Evolutionary conservation across 2,888 invertebrate species (phyloP).

Genomic region (Oxytorus armatus): DNA sequence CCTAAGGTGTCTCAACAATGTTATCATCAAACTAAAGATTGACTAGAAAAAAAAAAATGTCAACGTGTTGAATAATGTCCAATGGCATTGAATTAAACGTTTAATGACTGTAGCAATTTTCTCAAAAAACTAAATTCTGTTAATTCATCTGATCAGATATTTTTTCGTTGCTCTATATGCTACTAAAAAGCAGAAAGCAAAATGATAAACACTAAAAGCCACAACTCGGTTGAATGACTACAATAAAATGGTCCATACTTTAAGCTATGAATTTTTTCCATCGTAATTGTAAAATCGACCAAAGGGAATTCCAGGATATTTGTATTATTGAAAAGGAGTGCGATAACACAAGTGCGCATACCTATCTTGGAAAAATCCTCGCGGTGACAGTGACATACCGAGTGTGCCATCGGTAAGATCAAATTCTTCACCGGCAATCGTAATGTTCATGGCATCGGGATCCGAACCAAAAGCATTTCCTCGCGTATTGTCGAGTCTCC

Average conservation of each 20-base stretch:
- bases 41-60: too few relatives aligned
- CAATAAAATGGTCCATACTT: too few relatives aligned
- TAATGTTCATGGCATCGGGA: slow-evolving; percentile 79
- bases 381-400: slow-evolving; percentile 82
- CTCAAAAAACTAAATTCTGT: too few relatives aligned
- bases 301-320: neutral
- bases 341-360: slow-evolving; percentile 60
- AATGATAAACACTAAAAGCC: neutral
- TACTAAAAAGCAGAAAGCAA: too few relatives aligned
- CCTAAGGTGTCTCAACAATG: too few relatives aligned
- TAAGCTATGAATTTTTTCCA: too few relatives aligned
- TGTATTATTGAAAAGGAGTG: neutral
- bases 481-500: slow-evolving; percentile 81
- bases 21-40: too few relatives aligned
- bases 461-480: slow-evolving; percentile 83
- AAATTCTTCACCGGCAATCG: slow-evolving; percentile 81
- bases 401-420: slow-evolving; percentile 81
- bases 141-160: too few relatives aligned
- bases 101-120: too few relatives aligned
- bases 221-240: neutral
- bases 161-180: too few relatives aligned
- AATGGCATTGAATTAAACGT: too few relatives aligned
- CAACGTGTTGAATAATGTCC: too few relatives aligned
- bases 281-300: neutral
- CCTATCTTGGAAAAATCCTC: slow-evolving; percentile 78